A percentile compares a stretch with the other conserved stretches of the same genome.
These are phyloP conservation scores for Hybos culiciformis DNA, from an alignment of 2,888 invertebrate genomes.

Conservation along the genomic window DNA sequence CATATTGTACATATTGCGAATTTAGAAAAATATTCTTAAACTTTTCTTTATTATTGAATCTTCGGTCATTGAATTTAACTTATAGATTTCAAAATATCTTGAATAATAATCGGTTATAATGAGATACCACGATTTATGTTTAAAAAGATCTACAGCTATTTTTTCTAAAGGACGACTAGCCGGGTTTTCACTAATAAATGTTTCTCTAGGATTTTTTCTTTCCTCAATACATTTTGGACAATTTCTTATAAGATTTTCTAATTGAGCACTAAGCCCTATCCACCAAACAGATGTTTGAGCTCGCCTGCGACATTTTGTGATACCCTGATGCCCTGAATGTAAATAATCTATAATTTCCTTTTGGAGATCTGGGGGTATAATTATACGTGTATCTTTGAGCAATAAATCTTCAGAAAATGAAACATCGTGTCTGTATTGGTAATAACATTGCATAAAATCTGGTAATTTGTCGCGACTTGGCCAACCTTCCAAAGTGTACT, in stretches of 20 bases:
- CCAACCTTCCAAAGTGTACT: constrained; percentile 6
- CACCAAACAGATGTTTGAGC: constrained; percentile 10
- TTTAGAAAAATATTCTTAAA: constrained; percentile 5
- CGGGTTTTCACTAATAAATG: constrained; percentile 2
- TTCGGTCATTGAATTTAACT: constrained; percentile 4
- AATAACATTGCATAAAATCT: constrained; percentile 8
- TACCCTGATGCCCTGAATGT: constrained; percentile 7
- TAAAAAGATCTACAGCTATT: constrained; percentile 8
- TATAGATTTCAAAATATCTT: constrained; percentile 8
- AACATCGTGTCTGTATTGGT: constrained; percentile 5
- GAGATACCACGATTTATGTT: constrained; percentile 7
- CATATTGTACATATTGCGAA: constrained; percentile 8
- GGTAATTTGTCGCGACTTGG: constrained; percentile 6
- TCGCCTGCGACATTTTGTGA: constrained; percentile 8
- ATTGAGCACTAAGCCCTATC: constrained; percentile 7
- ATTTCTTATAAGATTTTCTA: constrained; percentile 7
- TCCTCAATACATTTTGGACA: constrained; percentile 6
- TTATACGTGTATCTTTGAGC: constrained; percentile 7
- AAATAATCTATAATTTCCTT: constrained; percentile 3
- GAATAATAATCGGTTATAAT: constrained; percentile 10
- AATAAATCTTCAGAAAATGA: constrained; percentile 7
- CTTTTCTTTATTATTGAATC: constrained; percentile 1
- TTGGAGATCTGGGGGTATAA: constrained; percentile 3
- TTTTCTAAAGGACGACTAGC: constrained; percentile 8
- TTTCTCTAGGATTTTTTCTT: neutral